These are phyloP conservation scores for Esox masquinongy DNA, from an alignment of 2,797 vertebrate species.

Conservation along the genomic window DNA sequence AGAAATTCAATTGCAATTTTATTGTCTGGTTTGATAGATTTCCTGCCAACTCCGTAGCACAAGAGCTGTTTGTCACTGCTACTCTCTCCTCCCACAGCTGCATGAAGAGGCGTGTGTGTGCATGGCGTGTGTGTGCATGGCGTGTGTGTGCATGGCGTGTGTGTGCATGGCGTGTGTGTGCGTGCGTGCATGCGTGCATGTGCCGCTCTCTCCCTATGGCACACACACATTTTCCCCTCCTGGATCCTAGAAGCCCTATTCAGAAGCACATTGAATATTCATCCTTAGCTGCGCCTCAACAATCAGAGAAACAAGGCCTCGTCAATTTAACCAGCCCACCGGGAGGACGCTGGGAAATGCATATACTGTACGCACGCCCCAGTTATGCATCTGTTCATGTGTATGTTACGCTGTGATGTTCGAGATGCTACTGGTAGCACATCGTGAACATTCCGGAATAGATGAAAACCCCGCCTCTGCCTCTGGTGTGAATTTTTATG, in stretches of 20 bases:
- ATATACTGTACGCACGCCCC: not conserved
- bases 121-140: too few relatives aligned
- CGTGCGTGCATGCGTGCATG: constrained; percentile 19
- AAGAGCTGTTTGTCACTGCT: constrained; percentile 99
- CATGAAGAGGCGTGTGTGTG: constrained; percentile 62
- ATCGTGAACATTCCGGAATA: not conserved
- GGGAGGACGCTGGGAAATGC: constrained; percentile 61
- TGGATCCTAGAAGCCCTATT: constrained; percentile 55
- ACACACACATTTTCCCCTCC: constrained; percentile 43
- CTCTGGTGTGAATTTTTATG: not conserved
- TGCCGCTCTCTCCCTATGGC: constrained; percentile 44
- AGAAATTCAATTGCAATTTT: constrained; percentile 99
- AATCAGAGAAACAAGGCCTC: constrained; percentile 71
- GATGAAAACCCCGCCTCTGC: not conserved
- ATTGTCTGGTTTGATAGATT: constrained; percentile 99
- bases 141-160: too few relatives aligned
- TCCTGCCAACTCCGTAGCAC: constrained; percentile 98
- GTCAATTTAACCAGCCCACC: constrained; percentile 66
- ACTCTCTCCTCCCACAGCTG: constrained; percentile 88
- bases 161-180: constrained; percentile 28
- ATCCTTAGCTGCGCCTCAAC: constrained; percentile 59
- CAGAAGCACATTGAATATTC: constrained; percentile 72
- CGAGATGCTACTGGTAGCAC: not conserved
- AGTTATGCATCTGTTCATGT: too few relatives aligned
- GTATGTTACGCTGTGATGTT: too few relatives aligned